Conservation (phyloP, 2,113 vertebrate genomes). For the Parus major region DNA sequence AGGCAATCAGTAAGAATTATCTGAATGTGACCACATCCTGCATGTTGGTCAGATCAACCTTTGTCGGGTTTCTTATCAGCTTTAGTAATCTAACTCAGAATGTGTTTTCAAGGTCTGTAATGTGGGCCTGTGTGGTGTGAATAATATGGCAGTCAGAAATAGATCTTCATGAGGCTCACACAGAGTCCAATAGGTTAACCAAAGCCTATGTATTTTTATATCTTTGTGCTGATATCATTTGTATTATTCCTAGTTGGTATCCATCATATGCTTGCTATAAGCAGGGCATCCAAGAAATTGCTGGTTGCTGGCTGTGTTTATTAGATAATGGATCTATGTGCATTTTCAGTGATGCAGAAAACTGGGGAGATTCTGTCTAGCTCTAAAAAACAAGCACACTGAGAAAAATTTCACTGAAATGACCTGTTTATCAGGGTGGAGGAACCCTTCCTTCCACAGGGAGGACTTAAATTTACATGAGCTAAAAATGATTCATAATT, state of each 20-base stretch:
- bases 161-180: neutral
- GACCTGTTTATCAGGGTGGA: neutral
- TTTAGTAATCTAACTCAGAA: neutral
- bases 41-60: neutral
- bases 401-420: neutral
- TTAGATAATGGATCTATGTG: neutral
- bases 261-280: neutral
- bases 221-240: neutral
- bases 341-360: neutral
- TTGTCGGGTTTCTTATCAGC: neutral
- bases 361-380: neutral
- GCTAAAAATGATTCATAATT: neutral
- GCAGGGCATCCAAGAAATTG: neutral
- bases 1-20: neutral
- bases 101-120: neutral
- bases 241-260: neutral
- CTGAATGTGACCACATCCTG: neutral
- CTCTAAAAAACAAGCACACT: neutral
- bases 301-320: neutral
- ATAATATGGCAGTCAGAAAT: neutral
- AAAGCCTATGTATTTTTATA: neutral
- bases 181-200: neutral
- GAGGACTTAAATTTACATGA: neutral
- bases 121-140: fast-evolving
- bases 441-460: neutral